These are phyloP conservation scores for Lamproptera curius DNA, from an alignment of 2,888 invertebrate species.

Conservation along the genomic window DNA sequence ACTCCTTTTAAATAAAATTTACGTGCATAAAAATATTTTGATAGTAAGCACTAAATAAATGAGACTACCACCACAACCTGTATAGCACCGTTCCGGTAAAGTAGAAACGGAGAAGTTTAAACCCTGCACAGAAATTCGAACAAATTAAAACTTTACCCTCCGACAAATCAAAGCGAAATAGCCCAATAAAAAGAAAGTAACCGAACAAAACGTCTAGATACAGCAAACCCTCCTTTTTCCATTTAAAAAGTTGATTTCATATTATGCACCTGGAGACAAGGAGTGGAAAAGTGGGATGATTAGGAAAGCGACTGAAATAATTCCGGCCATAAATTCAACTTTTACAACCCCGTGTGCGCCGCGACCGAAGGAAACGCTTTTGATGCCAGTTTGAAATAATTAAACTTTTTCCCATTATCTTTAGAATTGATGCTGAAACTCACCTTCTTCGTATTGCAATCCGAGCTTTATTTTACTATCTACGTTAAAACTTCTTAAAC, in stretches of 20 bases:
- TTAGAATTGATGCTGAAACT: constrained; percentile 70
- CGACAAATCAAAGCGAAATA: constrained; percentile 54
- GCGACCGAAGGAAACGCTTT: constrained; percentile 37
- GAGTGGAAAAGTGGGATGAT: constrained; percentile 54
- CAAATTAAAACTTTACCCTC: constrained; percentile 31
- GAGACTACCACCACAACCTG: too few relatives aligned
- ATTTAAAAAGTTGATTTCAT: constrained; percentile 60
- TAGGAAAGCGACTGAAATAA: constrained; percentile 68
- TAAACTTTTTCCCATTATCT: constrained; percentile 78
- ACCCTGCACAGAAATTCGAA: constrained; percentile 7
- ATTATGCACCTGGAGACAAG: constrained; percentile 61
- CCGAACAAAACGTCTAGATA: constrained; percentile 42
- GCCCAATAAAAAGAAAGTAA: constrained; percentile 52
- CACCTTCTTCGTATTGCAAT: constrained; percentile 59
- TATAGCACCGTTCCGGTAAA: constrained; percentile 30
- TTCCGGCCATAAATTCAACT: constrained; percentile 72
- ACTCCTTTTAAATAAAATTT: too few relatives aligned
- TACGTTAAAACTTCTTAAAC: neutral
- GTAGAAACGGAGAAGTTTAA: neutral
- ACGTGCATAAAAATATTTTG: too few relatives aligned
- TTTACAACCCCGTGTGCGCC: constrained; percentile 60
- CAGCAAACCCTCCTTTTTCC: constrained; percentile 45
- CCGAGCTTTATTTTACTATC: constrained; percentile 44
- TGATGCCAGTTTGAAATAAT: constrained; percentile 71
- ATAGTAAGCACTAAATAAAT: too few relatives aligned